Percentiles rank a stretch among this genome's conserved stretches.
Evolutionary conservation across 2,888 invertebrate species (phyloP).

Genomic region (Ferrisia virgata): DNA sequence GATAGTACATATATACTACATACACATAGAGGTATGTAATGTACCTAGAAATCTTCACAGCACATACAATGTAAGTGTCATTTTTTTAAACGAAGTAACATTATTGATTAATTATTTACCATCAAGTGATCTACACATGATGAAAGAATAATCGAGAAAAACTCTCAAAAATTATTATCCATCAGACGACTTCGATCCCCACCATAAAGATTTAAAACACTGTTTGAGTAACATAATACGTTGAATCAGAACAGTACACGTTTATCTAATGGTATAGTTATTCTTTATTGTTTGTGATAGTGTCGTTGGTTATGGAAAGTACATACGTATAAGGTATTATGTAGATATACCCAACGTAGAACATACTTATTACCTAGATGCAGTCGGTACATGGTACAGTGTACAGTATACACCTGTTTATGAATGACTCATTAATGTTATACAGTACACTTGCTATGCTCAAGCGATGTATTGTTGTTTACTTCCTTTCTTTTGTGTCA

Average conservation of each 20-base stretch:
- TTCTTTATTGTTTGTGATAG: not conserved
- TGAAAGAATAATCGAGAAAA: too few species aligned
- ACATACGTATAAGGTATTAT: too few species aligned
- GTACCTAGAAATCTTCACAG: too few species aligned
- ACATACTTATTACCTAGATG: not conserved
- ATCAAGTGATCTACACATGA: too few species aligned
- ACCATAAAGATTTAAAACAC: not conserved
- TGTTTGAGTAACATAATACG: not conserved
- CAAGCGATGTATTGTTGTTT: slow-evolving; percentile 3
- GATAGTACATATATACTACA: not conserved
- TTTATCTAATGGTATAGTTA: not conserved
- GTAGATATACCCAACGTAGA: not conserved
- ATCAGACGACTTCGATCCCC: not conserved
- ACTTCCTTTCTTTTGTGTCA: slow-evolving; percentile 30
- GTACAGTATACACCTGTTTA: not conserved
- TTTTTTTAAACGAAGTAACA: too few species aligned
- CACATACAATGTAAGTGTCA: too few species aligned
- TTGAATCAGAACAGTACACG: not conserved
- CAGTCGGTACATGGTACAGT: not conserved
- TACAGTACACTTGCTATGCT: not conserved
- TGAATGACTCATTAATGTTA: slow-evolving; percentile 10
- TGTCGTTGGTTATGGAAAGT: not conserved
- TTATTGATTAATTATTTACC: too few species aligned
- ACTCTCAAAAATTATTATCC: too few species aligned
- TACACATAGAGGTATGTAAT: not conserved